Percentiles rank a stretch among this genome's conserved stretches.
Conservation (phyloP, 2,797 vertebrate species). For the Enteromius thamalakanensis region DNA sequence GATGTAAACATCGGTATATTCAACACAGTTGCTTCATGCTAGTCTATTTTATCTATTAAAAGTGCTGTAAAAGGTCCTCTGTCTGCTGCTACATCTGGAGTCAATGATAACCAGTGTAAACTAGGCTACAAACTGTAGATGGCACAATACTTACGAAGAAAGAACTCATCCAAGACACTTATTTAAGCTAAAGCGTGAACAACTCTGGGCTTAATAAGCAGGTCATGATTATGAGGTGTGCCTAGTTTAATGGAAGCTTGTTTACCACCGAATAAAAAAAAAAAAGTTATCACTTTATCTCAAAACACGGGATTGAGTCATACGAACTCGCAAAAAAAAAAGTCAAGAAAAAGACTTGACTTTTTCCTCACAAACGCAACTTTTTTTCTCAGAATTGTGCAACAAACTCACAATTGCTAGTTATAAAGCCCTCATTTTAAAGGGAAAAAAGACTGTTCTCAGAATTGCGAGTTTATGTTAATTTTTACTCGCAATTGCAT, state of each 20-base stretch:
- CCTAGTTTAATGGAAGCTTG: no score
- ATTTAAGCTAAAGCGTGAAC: not conserved
- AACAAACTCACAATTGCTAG: no score
- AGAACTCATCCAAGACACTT: not conserved
- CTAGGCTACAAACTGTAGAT: constrained; percentile 7
- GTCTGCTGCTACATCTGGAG: constrained; percentile 36
- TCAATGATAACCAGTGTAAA: not conserved
- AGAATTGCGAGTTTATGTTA: not conserved
- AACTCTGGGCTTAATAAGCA: no score
- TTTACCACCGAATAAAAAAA: no score
- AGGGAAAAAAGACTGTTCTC: not conserved
- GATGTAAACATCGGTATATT: constrained; percentile 4
- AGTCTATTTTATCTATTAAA: not conserved
- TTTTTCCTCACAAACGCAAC: no score
- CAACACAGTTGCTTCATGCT: not conserved
- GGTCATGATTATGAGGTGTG: not conserved
- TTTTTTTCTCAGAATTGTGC: no score
- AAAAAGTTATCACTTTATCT: no score
- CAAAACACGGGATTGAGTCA: no score
- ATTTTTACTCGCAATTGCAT: no score
- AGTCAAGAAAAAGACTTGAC: no score
- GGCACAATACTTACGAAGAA: not conserved
- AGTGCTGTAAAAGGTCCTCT: not conserved
- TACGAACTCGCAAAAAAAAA: no score
- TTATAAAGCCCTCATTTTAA: not conserved